These are phyloP conservation scores for Tipula confusa DNA, from an alignment of 2,888 invertebrate species.

Conservation along the genomic window DNA sequence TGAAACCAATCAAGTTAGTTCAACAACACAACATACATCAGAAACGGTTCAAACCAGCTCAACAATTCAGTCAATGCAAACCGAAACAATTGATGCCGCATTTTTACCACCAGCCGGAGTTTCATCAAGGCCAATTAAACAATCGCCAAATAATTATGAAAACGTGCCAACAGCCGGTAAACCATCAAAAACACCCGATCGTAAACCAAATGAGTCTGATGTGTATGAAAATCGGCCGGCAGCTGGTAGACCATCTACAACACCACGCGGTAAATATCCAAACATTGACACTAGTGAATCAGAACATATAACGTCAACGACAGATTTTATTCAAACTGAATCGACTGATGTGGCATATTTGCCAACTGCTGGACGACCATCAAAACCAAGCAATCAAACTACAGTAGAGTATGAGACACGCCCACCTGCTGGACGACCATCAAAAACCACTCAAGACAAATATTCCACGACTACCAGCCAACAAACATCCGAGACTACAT, in stretches of 20 bases:
- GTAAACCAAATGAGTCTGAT: neutral
- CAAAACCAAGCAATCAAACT: neutral
- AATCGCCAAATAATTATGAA: neutral
- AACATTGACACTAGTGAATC: neutral
- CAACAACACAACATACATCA: neutral
- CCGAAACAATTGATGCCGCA: neutral
- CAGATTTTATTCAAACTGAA: neutral
- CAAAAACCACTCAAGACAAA: neutral
- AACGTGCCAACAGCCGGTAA: neutral
- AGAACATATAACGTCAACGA: neutral
- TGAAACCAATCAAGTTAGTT: neutral
- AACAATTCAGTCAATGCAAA: neutral
- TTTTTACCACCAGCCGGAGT: neutral
- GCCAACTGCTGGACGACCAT: slow-evolving; percentile 25
- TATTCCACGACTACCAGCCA: neutral
- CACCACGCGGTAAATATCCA: neutral
- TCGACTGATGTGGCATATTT: neutral
- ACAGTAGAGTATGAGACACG: neutral
- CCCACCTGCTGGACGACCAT: slow-evolving; percentile 10
- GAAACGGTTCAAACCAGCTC: neutral
- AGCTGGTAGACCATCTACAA: slow-evolving; percentile 20
- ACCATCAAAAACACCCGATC: neutral
- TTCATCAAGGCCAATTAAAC: neutral
- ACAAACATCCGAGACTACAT: neutral
- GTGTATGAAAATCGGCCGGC: neutral